A percentile compares a stretch with the other conserved stretches of the same genome.
These are phyloP conservation scores for Arbacia lixula DNA, from an alignment of 53 echinoderm and acorn worm species.

Conservation along the genomic window DNA sequence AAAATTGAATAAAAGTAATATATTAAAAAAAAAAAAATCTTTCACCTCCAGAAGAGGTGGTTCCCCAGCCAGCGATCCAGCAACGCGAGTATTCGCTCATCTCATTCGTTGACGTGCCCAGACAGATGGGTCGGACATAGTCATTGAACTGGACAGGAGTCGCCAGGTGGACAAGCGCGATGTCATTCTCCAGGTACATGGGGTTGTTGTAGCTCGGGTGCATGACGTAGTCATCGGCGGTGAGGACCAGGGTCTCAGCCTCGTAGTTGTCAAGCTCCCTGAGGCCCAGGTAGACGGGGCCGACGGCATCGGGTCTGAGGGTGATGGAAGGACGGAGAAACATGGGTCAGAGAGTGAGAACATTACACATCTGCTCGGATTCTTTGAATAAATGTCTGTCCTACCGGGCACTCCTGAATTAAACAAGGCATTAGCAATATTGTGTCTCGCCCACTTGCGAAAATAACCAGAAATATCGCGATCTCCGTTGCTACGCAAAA, in stretches of 20 bases:
- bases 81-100: constrained; percentile 55
- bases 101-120: constrained; percentile 50
- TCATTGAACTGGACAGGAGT: constrained; percentile 56
- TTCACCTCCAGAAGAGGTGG: constrained; percentile 4
- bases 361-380: neutral
- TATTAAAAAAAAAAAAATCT: neutral
- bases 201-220: neutral
- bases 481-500: too few species aligned
- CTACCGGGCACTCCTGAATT: neutral
- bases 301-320: neutral
- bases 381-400: neutral
- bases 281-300: neutral
- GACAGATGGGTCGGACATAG: constrained; percentile 68
- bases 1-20: neutral
- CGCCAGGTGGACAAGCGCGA: constrained; percentile 69
- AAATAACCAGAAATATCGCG: too few species aligned
- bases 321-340: neutral
- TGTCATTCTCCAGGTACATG: constrained; percentile 67
- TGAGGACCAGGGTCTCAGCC: neutral
- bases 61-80: constrained; percentile 86
- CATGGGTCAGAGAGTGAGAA: neutral
- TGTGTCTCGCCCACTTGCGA: too few species aligned
- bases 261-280: neutral
- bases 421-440: too few species aligned
- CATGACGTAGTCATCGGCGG: neutral